These are phyloP conservation scores for Pristionchus exspectatus DNA, from an alignment of 2,888 invertebrate genomes.

Conservation along the genomic window DNA sequence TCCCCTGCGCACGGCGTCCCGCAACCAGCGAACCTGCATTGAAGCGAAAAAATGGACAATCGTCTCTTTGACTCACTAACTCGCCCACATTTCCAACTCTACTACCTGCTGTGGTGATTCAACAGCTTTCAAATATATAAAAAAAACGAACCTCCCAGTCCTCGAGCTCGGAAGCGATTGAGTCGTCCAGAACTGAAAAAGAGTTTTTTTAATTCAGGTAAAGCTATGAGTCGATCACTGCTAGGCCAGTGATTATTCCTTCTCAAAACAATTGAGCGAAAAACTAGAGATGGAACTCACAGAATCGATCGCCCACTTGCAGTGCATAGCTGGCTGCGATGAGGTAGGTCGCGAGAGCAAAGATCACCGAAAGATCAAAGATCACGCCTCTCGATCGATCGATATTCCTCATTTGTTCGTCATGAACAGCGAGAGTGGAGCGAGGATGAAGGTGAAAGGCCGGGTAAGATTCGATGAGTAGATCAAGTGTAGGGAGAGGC, in stretches of 20 bases:
- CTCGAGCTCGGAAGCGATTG: conserved; percentile 45
- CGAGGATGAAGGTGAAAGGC: neutral
- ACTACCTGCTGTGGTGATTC: too few relatives aligned
- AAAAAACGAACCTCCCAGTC: conserved; percentile 43
- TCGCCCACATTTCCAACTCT: neutral
- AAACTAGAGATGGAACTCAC: neutral
- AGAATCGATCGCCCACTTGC: conserved; percentile 27
- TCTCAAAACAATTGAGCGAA: neutral
- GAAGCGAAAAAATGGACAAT: neutral
- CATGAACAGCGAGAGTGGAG: conserved; percentile 26
- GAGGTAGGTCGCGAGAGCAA: neutral
- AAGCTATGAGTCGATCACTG: too few relatives aligned
- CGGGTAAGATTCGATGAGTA: conserved; percentile 3
- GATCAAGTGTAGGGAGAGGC: neutral
- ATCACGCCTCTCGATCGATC: neutral
- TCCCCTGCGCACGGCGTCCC: conserved; percentile 3
- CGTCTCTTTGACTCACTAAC: too few relatives aligned
- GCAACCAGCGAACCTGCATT: conserved; percentile 20
- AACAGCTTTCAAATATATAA: too few relatives aligned
- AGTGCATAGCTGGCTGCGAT: neutral
- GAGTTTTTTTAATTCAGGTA: too few relatives aligned
- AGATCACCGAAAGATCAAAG: neutral
- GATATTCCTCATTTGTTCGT: conserved; percentile 22
- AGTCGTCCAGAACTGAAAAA: conserved; percentile 10
- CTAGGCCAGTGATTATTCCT: too few relatives aligned